Percentiles rank a stretch among this genome's conserved stretches.
These are phyloP conservation scores for Leucophora obtusa DNA, from an alignment of 2,888 invertebrate species.

Conservation along the genomic window DNA sequence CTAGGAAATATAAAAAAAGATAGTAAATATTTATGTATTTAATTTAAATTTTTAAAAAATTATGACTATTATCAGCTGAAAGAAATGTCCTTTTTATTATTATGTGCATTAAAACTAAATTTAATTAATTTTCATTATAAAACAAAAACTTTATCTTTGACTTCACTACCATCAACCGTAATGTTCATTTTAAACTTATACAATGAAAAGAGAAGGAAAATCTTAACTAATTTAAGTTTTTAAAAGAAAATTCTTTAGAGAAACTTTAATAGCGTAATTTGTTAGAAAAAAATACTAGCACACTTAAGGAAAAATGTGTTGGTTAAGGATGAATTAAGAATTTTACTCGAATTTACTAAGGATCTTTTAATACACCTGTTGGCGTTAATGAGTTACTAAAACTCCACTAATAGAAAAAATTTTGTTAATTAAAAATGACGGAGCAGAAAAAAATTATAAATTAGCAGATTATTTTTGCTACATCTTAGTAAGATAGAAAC, in stretches of 20 bases:
- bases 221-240: not conserved
- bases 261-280: too few species aligned
- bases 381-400: too few species aligned
- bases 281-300: too few species aligned
- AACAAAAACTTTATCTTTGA: conserved; percentile 14
- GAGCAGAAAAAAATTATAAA: too few species aligned
- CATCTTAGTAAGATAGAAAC: too few species aligned
- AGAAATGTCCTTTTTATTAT: not conserved
- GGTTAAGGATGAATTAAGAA: too few species aligned
- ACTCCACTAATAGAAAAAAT: too few species aligned
- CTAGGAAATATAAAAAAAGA: not conserved
- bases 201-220: not conserved
- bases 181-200: not conserved
- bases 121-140: conserved; percentile 7
- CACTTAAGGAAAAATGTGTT: too few species aligned
- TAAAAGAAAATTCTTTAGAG: not conserved
- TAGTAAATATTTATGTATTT: not conserved
- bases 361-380: too few species aligned
- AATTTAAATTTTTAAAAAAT: not conserved
- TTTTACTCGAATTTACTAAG: too few species aligned
- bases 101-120: not conserved
- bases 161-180: not conserved
- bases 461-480: too few species aligned
- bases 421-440: too few species aligned
- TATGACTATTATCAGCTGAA: not conserved